phyloP scores from a whole-genome alignment of 2,888 invertebrate species.

The Tinea trinotella region DNA sequence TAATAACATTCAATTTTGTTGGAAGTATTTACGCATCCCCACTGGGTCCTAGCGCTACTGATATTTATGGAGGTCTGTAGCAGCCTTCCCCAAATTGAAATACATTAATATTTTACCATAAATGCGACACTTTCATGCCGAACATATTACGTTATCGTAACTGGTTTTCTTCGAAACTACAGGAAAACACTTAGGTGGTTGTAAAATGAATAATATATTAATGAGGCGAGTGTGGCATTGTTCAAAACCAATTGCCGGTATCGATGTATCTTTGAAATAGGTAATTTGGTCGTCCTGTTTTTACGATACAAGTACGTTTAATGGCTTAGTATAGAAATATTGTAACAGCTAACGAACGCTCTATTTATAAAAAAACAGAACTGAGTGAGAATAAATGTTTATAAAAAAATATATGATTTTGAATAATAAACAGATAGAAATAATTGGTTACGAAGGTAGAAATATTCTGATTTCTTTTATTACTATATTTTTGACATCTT shows the following conservation, averaged over 20 bases:
- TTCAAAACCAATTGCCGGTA: no score
- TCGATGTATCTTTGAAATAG: no score
- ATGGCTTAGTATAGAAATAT: no score
- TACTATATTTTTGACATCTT: conserved; percentile 24
- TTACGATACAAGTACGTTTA: no score
- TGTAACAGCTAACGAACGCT: no score
- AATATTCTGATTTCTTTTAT: conserved; percentile 36
- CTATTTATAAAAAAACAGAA: no score
- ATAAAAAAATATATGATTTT: background rate
- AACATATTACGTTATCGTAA: conserved; percentile 67
- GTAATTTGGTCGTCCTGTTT: no score
- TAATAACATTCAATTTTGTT: conserved; percentile 67
- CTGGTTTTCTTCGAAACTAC: conserved; percentile 49
- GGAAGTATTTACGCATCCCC: conserved; percentile 63
- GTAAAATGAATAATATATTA: background rate
- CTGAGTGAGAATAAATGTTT: no score
- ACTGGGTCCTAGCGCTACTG: conserved; percentile 47
- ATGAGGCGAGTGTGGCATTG: no score
- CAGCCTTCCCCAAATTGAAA: conserved; percentile 69
- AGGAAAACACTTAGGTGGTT: background rate
- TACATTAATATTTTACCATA: conserved; percentile 73
- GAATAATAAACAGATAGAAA: background rate
- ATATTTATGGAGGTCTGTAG: conserved; percentile 70
- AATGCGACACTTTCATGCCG: conserved; percentile 69
- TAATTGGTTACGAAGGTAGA: conserved; percentile 33